Conservation (phyloP, 2,797 vertebrate species). For the Macropodus opercularis region DNA sequence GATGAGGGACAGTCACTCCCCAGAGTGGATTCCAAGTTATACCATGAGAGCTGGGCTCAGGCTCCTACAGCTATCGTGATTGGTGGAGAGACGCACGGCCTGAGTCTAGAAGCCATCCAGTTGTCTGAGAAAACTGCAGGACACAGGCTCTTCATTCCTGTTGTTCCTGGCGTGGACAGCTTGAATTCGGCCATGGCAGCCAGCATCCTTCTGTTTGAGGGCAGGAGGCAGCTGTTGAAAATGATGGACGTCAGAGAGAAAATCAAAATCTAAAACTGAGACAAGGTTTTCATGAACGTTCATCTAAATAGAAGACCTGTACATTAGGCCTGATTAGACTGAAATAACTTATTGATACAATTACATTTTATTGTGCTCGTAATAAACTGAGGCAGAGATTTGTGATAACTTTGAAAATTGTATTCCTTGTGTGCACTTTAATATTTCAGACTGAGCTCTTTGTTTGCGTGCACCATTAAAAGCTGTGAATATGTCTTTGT, state of each 20-base stretch:
- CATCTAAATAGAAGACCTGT: not conserved
- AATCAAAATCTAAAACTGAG: slow-evolving; percentile 26
- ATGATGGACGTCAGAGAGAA: slow-evolving; percentile 47
- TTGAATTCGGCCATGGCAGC: slow-evolving; percentile 93
- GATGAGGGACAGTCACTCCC: slow-evolving; percentile 48
- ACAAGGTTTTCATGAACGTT: slow-evolving; percentile 18
- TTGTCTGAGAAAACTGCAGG: slow-evolving; percentile 84
- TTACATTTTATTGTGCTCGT: no score
- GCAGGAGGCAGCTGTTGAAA: slow-evolving; percentile 85
- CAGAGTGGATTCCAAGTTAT: slow-evolving; percentile 76
- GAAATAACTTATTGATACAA: no score
- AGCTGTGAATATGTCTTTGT: no score
- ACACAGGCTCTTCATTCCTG: slow-evolving; percentile 84
- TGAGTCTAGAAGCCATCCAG: slow-evolving; percentile 83
- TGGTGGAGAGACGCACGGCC: slow-evolving; percentile 88
- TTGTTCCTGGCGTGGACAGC: slow-evolving; percentile 87
- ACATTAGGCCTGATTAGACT: not conserved
- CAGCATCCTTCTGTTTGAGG: slow-evolving; percentile 92
- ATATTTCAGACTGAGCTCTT: no score
- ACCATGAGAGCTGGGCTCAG: slow-evolving; percentile 85
- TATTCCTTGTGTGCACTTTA: not conserved
- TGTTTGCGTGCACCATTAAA: no score
- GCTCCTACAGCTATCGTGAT: slow-evolving; percentile 85
- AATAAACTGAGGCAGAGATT: no score
- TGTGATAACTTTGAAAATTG: no score